phyloP scores from a whole-genome alignment of 2,797 vertebrate genomes.

The Sebastes glaucus region DNA sequence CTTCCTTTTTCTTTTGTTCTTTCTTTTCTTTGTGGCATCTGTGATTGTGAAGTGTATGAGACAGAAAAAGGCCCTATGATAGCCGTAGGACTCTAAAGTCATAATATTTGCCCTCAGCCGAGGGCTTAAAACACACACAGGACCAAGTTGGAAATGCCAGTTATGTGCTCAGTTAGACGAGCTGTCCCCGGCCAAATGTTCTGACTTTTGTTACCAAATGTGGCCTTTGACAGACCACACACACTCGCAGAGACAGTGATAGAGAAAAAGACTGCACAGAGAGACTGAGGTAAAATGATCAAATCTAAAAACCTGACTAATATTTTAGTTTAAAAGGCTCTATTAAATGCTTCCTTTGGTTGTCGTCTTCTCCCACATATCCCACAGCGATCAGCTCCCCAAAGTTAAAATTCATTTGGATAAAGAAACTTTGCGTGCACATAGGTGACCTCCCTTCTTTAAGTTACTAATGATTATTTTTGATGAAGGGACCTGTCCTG shows the following conservation, averaged over 20 bases:
- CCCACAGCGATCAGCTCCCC: neutral
- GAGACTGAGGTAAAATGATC: neutral
- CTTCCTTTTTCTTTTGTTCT: neutral
- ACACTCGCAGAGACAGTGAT: neutral
- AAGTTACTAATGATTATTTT: neutral
- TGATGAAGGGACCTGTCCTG: neutral
- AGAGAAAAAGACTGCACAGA: neutral
- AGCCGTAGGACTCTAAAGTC: conserved; percentile 22
- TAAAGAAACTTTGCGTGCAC: neutral
- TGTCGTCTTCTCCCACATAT: neutral
- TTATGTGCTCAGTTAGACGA: neutral
- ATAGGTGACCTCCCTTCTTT: neutral
- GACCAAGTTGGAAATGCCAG: neutral
- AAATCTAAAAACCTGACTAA: conserved; percentile 5
- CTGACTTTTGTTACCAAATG: neutral
- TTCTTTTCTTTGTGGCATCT: neutral
- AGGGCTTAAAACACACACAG: conserved; percentile 1
- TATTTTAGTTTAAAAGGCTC: neutral
- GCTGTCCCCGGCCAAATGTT: conserved; percentile 1
- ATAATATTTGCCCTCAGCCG: neutral
- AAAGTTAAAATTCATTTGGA: conserved; percentile 3
- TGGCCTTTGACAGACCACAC: neutral
- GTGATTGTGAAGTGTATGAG: neutral
- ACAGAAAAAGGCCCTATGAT: neutral
- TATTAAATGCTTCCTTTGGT: neutral